Conservation (phyloP, 2,888 invertebrate genomes). For the Lypha dubia region DNA sequence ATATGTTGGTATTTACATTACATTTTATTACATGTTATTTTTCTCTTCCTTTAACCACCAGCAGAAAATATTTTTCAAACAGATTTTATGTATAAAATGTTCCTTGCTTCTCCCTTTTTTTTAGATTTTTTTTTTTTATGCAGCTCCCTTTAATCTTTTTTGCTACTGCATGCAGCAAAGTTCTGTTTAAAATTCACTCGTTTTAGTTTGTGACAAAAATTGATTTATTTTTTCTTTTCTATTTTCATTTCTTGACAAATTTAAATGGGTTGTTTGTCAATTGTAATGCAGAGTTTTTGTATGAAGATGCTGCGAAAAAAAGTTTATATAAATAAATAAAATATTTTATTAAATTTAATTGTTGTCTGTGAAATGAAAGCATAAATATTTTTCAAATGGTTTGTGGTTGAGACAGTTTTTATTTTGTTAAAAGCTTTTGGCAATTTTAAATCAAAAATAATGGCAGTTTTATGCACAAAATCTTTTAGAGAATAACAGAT, state of each 20-base stretch:
- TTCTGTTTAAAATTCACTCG: conserved; percentile 1
- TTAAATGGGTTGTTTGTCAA: conserved; percentile 34
- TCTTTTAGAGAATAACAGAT: background rate
- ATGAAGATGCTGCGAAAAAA: conserved; percentile 19
- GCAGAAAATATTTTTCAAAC: background rate
- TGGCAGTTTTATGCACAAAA: background rate
- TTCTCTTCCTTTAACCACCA: conserved; percentile 12
- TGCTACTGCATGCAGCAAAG: conserved; percentile 1
- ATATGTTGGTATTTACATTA: conserved; percentile 16
- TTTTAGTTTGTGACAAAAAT: conserved; percentile 30
- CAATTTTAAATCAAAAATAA: background rate
- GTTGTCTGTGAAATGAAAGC: conserved; percentile 4
- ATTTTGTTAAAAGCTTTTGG: background rate
- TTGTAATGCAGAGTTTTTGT: conserved; percentile 12
- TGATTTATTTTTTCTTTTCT: conserved; percentile 16
- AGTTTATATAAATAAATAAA: conserved; percentile 1
- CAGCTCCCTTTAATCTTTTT: background rate
- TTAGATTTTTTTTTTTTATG: background rate
- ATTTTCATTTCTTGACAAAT: conserved; percentile 38
- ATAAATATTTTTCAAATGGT: background rate
- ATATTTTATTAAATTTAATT: conserved; percentile 51
- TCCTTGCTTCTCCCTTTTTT: background rate
- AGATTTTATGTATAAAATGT: background rate
- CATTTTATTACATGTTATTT: conserved; percentile 50
- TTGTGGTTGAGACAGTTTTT: background rate